Base-by-base conservation (phyloP, 2,888 invertebrate species). In the Automeris io region DNA sequence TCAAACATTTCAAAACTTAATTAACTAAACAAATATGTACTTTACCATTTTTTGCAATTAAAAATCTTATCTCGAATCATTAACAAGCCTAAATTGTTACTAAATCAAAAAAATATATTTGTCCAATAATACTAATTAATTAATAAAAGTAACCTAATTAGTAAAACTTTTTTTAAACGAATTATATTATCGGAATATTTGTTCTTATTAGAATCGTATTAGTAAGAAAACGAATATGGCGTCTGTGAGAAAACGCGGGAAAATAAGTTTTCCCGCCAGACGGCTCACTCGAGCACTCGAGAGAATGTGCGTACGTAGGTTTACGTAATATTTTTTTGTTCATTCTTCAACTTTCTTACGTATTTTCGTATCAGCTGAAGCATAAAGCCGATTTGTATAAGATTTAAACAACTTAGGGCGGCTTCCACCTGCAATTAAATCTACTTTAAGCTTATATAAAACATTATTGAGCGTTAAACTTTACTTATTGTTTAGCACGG, bases 241-340 rank as follows among this genome's bases (percentile, higher is more conserved):
- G 67, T 51, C 57, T 38, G 32, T 41, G 54, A 53, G 66, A 75
- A 80, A 82, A 76, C 73, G 83, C 83, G 83, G 83, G 81, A 82
- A 82, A 83, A 74, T 73, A 70, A 74, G 69, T 81, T 83, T n/a
- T 81, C 82, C 81, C 82, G 82, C 82, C 75, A 70, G 61, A 62
- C 67, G 62, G 51, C 43, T 52, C 62, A 58, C 67, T 67, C 67
- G 16, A 29, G 29, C n/a, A n/a, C n/a, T 16, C 29, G 73, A 72
- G 75, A 75, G 74, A 73, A 78, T 76, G 70, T 69, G 80, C 81
- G 82, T 81, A 73, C 73, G 68, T 68, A 72, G 73, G 78, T 78
- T 77, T 76, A 75, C 72, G 56, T 63, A 51, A 49, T 47, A 49
- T 52, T 61, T 70, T 68, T 68, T 62, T 51, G 48, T 54, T 47